Conservation (phyloP, 2,888 invertebrate species). For the Pandemis heparana region DNA sequence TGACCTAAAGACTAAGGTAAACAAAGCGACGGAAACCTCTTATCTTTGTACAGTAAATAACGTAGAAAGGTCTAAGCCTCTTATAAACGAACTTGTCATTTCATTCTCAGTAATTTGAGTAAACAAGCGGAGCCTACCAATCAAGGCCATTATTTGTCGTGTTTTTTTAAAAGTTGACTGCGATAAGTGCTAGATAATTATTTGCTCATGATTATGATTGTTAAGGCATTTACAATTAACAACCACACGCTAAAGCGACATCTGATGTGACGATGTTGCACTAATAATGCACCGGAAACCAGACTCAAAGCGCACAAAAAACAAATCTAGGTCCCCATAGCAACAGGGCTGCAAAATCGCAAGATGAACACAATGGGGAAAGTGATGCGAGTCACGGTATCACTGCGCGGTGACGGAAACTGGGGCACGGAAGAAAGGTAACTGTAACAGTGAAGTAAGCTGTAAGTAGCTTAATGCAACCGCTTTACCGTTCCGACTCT, state of each 20-base stretch:
- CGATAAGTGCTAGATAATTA: neutral
- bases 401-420: slow-evolving; percentile 20
- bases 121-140: neutral
- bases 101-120: neutral
- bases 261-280: neutral
- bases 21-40: slow-evolving; percentile 3
- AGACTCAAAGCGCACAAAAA: neutral
- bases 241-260: neutral
- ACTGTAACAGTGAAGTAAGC: slow-evolving; percentile 38
- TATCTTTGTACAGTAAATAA: neutral
- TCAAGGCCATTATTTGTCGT: neutral
- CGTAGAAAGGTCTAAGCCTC: neutral
- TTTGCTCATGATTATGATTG: neutral
- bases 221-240: neutral
- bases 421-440: slow-evolving; percentile 39
- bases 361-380: slow-evolving; percentile 39
- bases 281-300: neutral
- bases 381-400: slow-evolving; percentile 36
- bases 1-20: slow-evolving; percentile 4
- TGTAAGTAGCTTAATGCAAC: slow-evolving; percentile 21
- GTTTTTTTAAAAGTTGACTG: neutral
- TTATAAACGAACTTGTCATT: slow-evolving; percentile 1
- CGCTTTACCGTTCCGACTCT: neutral
- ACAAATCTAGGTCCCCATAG: slow-evolving; percentile 12
- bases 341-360: slow-evolving; percentile 18